Conservation (phyloP, 1,140 invertebrate genomes). For the Anthonomus grandis region DNA sequence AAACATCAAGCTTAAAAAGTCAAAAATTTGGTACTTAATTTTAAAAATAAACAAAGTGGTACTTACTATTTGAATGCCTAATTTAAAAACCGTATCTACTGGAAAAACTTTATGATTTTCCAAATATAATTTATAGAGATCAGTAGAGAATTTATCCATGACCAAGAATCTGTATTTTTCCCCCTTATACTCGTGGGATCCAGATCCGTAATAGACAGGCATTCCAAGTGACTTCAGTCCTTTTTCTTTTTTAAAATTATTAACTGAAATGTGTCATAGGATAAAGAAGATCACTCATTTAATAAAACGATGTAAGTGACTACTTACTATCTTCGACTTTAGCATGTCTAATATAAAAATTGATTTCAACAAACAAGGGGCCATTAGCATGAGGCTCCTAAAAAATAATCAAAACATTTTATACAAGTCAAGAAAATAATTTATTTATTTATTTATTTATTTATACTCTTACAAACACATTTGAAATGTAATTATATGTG, state of each 20-base stretch:
- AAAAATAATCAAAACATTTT: conserved; percentile 39
- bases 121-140: conserved; percentile 79
- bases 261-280: conserved; percentile 59
- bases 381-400: conserved; percentile 92
- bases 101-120: conserved; percentile 69
- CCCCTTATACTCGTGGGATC: conserved; percentile 71
- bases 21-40: conserved; percentile 1
- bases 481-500: too few relatives aligned
- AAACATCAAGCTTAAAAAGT: conserved; percentile 66
- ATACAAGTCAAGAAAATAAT: conserved; percentile 4
- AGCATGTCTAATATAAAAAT: conserved; percentile 87
- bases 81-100: conserved; percentile 68
- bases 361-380: conserved; percentile 91
- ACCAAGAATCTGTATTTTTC: conserved; percentile 87
- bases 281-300: conserved; percentile 6
- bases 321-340: conserved; percentile 62
- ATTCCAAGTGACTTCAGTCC: conserved; percentile 79
- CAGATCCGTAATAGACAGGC: conserved; percentile 79
- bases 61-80: conserved; percentile 81
- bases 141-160: conserved; percentile 86
- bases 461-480: too few relatives aligned
- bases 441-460: too few relatives aligned
- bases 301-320: conserved; percentile 14
- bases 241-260: conserved; percentile 68
- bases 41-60: not conserved